Percentiles rank a stretch among this genome's conserved stretches.
phyloP scores from a whole-genome alignment of 2,113 vertebrate genomes.

The Paradoxurus hermaphroditus region DNA sequence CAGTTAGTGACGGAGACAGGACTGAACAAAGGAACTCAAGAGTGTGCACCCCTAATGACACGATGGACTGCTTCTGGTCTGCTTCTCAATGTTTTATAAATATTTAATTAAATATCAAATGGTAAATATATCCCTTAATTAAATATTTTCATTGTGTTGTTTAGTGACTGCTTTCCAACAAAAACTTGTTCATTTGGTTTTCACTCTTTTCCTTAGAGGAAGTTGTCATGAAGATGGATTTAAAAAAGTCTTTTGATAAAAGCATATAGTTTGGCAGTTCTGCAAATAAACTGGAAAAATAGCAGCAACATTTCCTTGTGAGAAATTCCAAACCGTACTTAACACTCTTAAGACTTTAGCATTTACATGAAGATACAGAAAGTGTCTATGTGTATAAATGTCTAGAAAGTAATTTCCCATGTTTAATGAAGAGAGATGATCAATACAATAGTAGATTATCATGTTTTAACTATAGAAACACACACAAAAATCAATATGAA shows the following conservation, averaged over 20 bases:
- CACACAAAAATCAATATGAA: not conserved
- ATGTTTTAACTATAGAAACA: not conserved
- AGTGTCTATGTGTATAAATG: not conserved
- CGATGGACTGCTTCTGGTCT: not conserved
- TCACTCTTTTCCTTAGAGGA: not conserved
- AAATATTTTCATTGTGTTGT: not conserved
- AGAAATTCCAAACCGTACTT: not conserved
- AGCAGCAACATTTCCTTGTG: not conserved
- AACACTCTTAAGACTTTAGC: not conserved
- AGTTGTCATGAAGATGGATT: not conserved
- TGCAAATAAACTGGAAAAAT: not conserved
- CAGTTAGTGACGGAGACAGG: not conserved
- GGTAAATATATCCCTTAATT: not conserved
- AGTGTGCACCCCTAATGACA: no score
- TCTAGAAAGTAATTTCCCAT: constrained; percentile 42
- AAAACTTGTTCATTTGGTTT: not conserved
- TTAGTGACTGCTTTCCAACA: not conserved
- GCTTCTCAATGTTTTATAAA: not conserved
- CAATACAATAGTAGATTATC: not conserved
- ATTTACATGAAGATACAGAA: not conserved
- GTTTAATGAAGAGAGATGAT: constrained; percentile 13
- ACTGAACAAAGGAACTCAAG: not conserved
- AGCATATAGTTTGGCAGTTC: not conserved
- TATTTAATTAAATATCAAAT: not conserved
- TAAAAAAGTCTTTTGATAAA: not conserved